phyloP scores from a whole-genome alignment of 2,113 vertebrate species.

The Hydrochoerus hydrochaeris region DNA sequence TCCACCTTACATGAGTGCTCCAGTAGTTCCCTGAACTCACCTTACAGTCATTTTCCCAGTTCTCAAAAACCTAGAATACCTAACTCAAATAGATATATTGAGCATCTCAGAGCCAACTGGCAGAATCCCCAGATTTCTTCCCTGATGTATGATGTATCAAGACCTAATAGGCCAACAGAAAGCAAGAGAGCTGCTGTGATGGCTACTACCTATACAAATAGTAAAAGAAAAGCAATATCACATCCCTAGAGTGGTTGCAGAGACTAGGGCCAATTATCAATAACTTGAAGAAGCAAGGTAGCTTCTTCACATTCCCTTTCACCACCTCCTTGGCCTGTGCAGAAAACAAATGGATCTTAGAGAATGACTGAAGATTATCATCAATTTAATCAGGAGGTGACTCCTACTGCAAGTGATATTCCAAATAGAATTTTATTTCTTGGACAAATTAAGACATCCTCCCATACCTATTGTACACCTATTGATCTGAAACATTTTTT shows the following conservation, averaged over 20 bases:
- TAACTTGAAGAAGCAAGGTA: not conserved
- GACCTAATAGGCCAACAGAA: not conserved
- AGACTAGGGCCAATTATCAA: not conserved
- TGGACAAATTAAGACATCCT: constrained; percentile 19
- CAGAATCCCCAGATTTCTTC: not conserved
- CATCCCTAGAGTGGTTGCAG: not conserved
- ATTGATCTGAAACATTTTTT: not conserved
- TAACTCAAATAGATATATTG: not conserved
- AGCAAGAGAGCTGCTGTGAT: not conserved
- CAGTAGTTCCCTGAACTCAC: not conserved
- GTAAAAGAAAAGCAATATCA: not conserved
- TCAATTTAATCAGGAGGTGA: constrained; percentile 16
- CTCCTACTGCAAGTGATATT: not conserved
- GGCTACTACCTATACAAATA: not conserved
- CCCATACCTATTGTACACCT: not conserved
- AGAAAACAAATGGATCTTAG: not conserved
- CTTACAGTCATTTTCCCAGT: not conserved
- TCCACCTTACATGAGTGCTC: not conserved
- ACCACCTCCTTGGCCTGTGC: not conserved
- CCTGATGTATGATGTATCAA: not conserved
- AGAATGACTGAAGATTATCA: not conserved
- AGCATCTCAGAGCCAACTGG: not conserved
- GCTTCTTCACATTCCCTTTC: not conserved
- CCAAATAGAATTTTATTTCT: not conserved
- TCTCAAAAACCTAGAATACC: not conserved